A percentile compares a stretch with the other conserved stretches of the same genome.
Evolutionary conservation across 2,113 vertebrate genomes (phyloP).

Genomic region (Callipepla californica): DNA sequence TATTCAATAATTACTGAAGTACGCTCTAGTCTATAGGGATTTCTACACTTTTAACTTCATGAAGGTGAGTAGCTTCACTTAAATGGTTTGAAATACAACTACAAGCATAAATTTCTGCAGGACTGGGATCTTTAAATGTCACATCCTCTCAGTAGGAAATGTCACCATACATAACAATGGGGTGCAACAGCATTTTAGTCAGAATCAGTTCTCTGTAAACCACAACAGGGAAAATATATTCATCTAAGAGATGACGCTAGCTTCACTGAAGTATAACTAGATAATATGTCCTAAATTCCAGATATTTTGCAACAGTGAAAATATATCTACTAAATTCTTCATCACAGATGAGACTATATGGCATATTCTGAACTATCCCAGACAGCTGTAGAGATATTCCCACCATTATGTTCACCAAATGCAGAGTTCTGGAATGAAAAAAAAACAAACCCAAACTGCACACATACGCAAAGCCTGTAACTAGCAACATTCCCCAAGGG

Average conservation of each 20-base stretch:
- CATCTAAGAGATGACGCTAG: not conserved
- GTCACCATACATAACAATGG: slow-evolving; percentile 4
- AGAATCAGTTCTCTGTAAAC: slow-evolving; percentile 48
- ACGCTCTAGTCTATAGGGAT: not conserved
- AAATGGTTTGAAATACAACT: slow-evolving; percentile 1
- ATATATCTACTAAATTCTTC: not conserved
- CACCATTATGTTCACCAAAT: not conserved
- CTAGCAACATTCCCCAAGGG: no score
- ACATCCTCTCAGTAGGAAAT: slow-evolving; percentile 5
- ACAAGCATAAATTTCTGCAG: slow-evolving; percentile 23
- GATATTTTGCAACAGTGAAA: not conserved
- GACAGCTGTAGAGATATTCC: not conserved
- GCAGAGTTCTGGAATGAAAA: not conserved
- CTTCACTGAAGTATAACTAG: not conserved
- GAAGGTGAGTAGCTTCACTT: slow-evolving; percentile 7
- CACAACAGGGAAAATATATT: slow-evolving; percentile 26
- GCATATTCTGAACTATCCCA: not conserved
- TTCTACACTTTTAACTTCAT: slow-evolving; percentile 1
- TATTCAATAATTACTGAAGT: slow-evolving; percentile 9
- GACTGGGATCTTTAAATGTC: slow-evolving; percentile 30
- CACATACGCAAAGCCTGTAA: not conserved
- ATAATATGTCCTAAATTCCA: slow-evolving; percentile 7
- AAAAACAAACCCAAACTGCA: not conserved
- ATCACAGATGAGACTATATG: not conserved
- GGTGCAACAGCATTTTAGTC: slow-evolving; percentile 20